Evolutionary conservation across 2,113 vertebrate species (phyloP).

Genomic region (Syrmaticus mikado): DNA sequence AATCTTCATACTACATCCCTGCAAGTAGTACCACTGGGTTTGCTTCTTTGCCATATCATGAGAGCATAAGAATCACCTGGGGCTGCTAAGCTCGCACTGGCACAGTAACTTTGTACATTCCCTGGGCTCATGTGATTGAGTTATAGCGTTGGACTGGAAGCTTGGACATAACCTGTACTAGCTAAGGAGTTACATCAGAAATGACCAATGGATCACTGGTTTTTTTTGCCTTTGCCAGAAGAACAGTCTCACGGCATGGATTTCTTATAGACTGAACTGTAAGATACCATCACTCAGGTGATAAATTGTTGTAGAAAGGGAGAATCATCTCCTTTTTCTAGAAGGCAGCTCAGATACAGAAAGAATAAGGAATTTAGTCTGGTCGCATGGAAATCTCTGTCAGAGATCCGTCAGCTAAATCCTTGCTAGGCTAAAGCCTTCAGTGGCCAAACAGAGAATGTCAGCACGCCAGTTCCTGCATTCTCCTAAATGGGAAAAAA

Average conservation of each 20-base stretch:
- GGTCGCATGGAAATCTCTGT: neutral
- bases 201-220: neutral
- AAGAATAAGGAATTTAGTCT: neutral
- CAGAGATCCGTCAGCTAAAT: neutral
- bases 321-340: constrained; percentile 4
- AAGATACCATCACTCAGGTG: neutral
- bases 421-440: neutral
- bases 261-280: neutral
- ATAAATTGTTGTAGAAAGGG: neutral
- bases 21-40: neutral
- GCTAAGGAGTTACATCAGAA: neutral
- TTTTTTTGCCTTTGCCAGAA: neutral
- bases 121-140: neutral
- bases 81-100: neutral
- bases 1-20: neutral
- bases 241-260: neutral
- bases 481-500: neutral
- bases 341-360: neutral
- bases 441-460: neutral
- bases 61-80: accelerated
- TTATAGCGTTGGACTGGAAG: neutral
- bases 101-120: neutral
- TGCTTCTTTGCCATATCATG: neutral
- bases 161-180: neutral
- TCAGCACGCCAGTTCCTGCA: neutral